These are phyloP conservation scores for Neosilurus mollespiculum DNA, from an alignment of 2,797 vertebrate genomes.

Conservation along the genomic window DNA sequence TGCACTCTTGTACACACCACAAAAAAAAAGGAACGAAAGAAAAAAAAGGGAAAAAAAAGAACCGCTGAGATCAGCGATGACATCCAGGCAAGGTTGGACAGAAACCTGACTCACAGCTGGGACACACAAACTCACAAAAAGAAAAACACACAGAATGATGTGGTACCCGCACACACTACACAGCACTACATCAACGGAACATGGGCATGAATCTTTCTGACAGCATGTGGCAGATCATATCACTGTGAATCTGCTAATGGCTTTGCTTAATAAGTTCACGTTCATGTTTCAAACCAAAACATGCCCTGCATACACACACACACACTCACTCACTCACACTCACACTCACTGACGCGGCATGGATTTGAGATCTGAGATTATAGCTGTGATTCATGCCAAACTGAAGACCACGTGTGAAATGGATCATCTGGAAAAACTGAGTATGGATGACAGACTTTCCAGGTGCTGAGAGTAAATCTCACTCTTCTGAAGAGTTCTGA, in stretches of 20 bases:
- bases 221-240: conserved; percentile 26
- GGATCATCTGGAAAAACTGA: conserved; percentile 19
- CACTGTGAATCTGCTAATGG: background rate
- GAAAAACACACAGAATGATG: conserved; percentile 9
- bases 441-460: conserved; percentile 54
- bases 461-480: conserved; percentile 73
- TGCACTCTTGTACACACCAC: conserved; percentile 19
- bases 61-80: conserved; percentile 68
- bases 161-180: conserved; percentile 14
- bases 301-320: background rate
- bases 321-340: background rate
- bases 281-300: background rate
- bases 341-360: no score
- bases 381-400: background rate
- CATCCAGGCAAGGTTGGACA: conserved; percentile 72
- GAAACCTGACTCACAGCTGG: conserved; percentile 76
- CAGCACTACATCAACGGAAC: background rate
- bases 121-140: conserved; percentile 15
- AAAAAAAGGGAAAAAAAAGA: conserved; percentile 59
- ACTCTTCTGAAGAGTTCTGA: conserved; percentile 63
- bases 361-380: background rate
- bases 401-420: background rate
- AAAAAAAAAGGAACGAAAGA: conserved; percentile 63
- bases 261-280: background rate
- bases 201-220: conserved; percentile 23